These are phyloP conservation scores for Nesoenas mayeri DNA, from an alignment of 2,113 vertebrate genomes.

Conservation along the genomic window DNA sequence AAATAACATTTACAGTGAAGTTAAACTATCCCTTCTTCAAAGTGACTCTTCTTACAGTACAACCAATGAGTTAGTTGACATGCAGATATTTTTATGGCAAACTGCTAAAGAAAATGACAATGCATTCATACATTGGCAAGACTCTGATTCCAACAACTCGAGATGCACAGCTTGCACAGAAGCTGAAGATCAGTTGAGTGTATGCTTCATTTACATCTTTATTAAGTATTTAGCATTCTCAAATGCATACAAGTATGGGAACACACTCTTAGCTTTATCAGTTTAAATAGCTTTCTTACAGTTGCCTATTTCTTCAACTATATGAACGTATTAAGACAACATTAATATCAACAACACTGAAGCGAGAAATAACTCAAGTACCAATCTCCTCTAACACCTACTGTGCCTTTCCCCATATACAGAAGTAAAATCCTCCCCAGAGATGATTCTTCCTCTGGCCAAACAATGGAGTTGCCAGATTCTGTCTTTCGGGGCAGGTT, in stretches of 20 bases:
- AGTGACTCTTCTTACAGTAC: background rate
- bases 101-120: background rate
- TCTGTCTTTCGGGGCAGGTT: background rate
- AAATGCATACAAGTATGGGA: background rate
- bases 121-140: background rate
- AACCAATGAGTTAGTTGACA: background rate
- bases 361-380: background rate
- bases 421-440: background rate
- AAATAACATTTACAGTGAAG: background rate
- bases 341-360: background rate
- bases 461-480: background rate
- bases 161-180: background rate
- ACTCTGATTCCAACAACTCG: background rate
- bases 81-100: fast-evolving
- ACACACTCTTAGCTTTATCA: background rate
- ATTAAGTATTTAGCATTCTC: background rate
- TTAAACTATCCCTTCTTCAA: background rate
- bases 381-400: background rate
- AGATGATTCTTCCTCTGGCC: background rate
- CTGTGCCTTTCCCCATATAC: fast-evolving
- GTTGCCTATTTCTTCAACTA: background rate
- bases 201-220: background rate
- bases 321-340: background rate
- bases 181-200: background rate
- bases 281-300: background rate